Conservation (phyloP, 53 echinoderm and acorn worm species). For the Holothuria scabra region DNA sequence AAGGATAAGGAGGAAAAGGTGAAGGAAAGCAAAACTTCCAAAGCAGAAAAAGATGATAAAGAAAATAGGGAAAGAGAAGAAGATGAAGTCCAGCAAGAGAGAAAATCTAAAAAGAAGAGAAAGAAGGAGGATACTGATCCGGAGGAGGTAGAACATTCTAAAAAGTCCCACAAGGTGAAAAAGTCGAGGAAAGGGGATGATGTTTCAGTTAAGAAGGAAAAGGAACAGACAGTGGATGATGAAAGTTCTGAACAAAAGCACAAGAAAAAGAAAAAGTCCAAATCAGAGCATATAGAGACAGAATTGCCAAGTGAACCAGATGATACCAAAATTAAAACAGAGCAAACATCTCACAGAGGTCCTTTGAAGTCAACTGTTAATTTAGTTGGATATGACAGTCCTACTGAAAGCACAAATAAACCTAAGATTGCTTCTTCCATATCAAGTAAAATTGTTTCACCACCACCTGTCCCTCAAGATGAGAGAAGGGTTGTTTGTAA, state of each 20-base stretch:
- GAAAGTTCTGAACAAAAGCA: constrained; percentile 51
- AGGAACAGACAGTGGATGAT: constrained; percentile 50
- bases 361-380: constrained; percentile 87
- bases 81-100: constrained; percentile 42
- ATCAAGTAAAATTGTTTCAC: neutral
- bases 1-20: constrained; percentile 58
- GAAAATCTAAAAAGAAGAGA: constrained; percentile 47
- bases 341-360: constrained; percentile 36
- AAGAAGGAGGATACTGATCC: constrained; percentile 60
- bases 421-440: constrained; percentile 53
- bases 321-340: constrained; percentile 32
- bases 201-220: constrained; percentile 52
- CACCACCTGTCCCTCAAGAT: constrained; percentile 38
- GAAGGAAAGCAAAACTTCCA: constrained; percentile 38
- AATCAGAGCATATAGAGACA: constrained; percentile 51
- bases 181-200: constrained; percentile 59
- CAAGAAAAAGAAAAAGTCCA: constrained; percentile 64
- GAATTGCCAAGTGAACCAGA: constrained; percentile 51
- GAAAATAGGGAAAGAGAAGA: constrained; percentile 8
- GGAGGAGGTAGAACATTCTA: constrained; percentile 36
- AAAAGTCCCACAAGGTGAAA: constrained; percentile 59
- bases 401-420: constrained; percentile 70
- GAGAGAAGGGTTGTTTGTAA: constrained; percentile 33
- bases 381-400: constrained; percentile 90
- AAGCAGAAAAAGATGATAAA: constrained; percentile 27